Base-by-base conservation (phyloP, 2,888 invertebrate genomes). In the Drosophila mercatorum region DNA sequence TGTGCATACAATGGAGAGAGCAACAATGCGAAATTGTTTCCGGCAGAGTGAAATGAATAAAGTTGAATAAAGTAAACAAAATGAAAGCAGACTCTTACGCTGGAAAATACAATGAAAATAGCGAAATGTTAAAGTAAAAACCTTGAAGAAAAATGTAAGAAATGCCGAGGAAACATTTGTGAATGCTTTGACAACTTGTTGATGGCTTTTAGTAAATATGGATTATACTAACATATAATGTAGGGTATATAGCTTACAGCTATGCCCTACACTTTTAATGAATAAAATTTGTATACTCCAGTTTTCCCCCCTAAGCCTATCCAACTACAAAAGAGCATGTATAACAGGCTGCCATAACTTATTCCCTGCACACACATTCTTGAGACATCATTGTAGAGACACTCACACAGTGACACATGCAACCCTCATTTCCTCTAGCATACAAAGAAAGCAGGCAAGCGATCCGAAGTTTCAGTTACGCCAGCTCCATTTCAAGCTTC, bases 401-500 rank as follows among this genome's bases (percentile, higher is more conserved):
- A 0, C 34, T 40, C 26, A 17, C 28, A 47, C 38, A 26, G 26
- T 0, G 34, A 10, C 11, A 34, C 44, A 26, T 22, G 12, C 14
- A 26, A 10, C 38, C 38, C 55, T 55, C 31, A 51, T 43, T 64
- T 44, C 36, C 57, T 22, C 52, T 26, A 11, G 56, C 43, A 31
- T 43, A 59, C 28, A 53, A 56, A 62, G 41, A 59, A 56, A 63
- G 53, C 49, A 59, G 52, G 41, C 44, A 57, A 53, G 28, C 43
- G 60, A 60, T 43, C 63, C 31, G n/a, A 36, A 53, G 60, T 59
- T 72, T 62, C 56, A 17, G 46, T 68, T 71, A 60, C 31, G 62
- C 36, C 49, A 44, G 31, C 61, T 59, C 67, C 51, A 67, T 60
- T 57, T 67, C 64, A 57, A 60, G 65, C 72, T 43, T 59, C 44